Base-by-base conservation (phyloP, 2,888 invertebrate species). In the Scrobipalpa atriplicella region DNA sequence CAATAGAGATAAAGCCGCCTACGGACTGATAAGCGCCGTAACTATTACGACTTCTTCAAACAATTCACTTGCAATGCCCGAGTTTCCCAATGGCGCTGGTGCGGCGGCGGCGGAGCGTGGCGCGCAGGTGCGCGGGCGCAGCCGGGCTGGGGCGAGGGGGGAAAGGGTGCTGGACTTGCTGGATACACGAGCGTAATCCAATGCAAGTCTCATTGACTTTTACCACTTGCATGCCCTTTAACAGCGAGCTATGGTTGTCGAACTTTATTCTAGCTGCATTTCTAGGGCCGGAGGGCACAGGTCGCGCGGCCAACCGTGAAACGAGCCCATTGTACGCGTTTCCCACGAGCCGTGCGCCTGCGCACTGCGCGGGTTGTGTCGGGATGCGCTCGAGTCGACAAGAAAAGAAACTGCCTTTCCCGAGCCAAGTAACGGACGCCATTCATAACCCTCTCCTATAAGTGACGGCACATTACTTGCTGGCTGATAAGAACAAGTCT, bases 81-180 rank as follows among this genome's bases (percentile, higher is more conserved):
- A 47, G 47, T 62, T 62, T 62, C 62, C 62, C 43, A 41, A 62
- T 43, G 21, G 41, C 19, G 43, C 9, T n/a, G 47, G 38, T 41
- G 66, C 43, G 66, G 67, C 54, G 66, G 67, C 54, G 8, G 47
- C 58, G 62, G 56, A 65, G 70, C 70, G 69, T 70, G 66, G 67
- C 74, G 68, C 78, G 71, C 82, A 81, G 84, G 78, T 79, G 79
- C 75, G 74, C 71, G 65, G 65, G 72, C 72, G 73, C 62, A 41
- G 51, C 16, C 76, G 74, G 74, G 74, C 64, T 67, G 74, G 74
- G 76, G 78, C 75, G 72, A 71, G 72, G 71, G 71, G 71, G 19
- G 43, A 74, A 73, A 76, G 78, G 76, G 72, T 68, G 68, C 70
- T 71, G 72, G 60, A 70, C 70, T 71, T 60, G 70, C 41, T 21